These are phyloP conservation scores for Notarius lentiginosus DNA, from an alignment of 2,113 vertebrate genomes.

Conservation along the genomic window DNA sequence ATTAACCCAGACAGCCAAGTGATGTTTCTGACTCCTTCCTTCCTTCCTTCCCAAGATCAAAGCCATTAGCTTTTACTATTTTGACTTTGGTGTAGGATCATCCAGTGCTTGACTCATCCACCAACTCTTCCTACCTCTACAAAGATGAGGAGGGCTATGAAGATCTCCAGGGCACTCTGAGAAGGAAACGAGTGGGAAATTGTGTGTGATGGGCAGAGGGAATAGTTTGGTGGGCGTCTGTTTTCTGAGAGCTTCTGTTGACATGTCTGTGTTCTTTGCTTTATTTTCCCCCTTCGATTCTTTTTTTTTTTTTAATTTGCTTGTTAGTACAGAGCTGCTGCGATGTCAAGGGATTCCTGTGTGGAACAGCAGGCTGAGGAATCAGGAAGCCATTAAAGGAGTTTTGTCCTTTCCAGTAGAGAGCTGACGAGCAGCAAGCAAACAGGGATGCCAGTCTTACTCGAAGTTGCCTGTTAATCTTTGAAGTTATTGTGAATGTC, in stretches of 20 bases:
- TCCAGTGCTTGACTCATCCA: not conserved
- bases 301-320: not conserved
- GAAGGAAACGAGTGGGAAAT: not conserved
- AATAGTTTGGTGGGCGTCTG: too few relatives aligned
- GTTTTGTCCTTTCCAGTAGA: not conserved
- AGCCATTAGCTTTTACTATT: not conserved
- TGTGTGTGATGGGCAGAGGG: not conserved
- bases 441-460: not conserved
- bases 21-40: not conserved
- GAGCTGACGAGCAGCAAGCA: not conserved
- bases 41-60: not conserved
- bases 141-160: not conserved
- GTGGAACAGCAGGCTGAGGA: not conserved
- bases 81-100: not conserved
- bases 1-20: not conserved
- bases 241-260: not conserved
- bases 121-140: not conserved
- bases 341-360: not conserved
- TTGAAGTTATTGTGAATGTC: not conserved
- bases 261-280: not conserved
- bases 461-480: not conserved
- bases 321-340: not conserved
- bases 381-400: conserved; percentile 25
- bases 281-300: not conserved
- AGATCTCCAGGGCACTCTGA: not conserved